Conservation (phyloP, 2,888 invertebrate genomes). For the Drosophila colorata region DNA sequence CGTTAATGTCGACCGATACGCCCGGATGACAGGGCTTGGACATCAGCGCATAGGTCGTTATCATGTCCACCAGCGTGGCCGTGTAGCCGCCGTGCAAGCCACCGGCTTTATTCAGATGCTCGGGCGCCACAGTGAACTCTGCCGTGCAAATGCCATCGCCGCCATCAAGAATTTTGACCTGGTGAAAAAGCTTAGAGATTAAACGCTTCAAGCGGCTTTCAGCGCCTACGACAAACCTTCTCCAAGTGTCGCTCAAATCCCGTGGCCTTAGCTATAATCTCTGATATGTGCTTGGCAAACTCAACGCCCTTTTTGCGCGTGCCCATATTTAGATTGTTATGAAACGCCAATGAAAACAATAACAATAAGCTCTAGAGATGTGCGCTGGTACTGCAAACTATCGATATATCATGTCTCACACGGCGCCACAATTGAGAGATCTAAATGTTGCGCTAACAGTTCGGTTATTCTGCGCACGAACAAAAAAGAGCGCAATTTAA, state of each 20-base stretch:
- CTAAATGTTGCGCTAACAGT: too few relatives aligned
- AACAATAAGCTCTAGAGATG: slow-evolving; percentile 20
- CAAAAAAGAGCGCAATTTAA: too few relatives aligned
- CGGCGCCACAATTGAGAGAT: not conserved
- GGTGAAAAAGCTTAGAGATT: slow-evolving; percentile 1
- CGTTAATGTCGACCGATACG: slow-evolving; percentile 93
- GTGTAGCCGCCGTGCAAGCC: slow-evolving; percentile 94
- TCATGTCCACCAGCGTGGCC: slow-evolving; percentile 89
- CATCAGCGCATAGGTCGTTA: slow-evolving; percentile 92
- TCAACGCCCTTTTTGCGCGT: slow-evolving; percentile 83
- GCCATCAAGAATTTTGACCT: slow-evolving; percentile 85
- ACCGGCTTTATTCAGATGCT: slow-evolving; percentile 91
- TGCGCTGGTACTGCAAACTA: slow-evolving; percentile 6
- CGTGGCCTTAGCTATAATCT: slow-evolving; percentile 82
- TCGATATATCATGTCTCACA: slow-evolving; percentile 24
- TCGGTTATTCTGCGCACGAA: too few relatives aligned
- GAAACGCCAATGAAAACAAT: slow-evolving; percentile 34
- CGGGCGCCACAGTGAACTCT: slow-evolving; percentile 90
- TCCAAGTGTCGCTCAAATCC: slow-evolving; percentile 85
- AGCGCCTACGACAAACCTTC: slow-evolving; percentile 82
- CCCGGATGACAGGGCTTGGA: slow-evolving; percentile 89
- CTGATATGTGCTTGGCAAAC: slow-evolving; percentile 84
- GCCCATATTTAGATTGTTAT: slow-evolving; percentile 59
- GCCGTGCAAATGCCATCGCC: slow-evolving; percentile 90
- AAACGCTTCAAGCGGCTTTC: not conserved